Evolutionary conservation across 2,888 invertebrate species (phyloP).

Genomic region (Eledona agricola): DNA sequence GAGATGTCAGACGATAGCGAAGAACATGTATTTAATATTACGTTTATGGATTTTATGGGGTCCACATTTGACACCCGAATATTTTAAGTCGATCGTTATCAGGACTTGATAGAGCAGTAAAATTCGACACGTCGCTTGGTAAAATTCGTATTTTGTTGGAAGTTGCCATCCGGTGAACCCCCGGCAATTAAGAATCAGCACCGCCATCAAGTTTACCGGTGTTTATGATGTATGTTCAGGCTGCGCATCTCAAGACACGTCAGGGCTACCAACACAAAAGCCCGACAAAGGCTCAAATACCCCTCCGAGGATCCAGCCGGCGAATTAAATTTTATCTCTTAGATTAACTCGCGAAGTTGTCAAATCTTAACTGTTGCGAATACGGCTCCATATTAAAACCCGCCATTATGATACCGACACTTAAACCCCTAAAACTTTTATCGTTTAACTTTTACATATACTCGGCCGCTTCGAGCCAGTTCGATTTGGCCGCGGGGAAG

Average conservation of each 20-base stretch:
- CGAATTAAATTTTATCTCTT: constrained; percentile 54
- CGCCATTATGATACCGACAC: constrained; percentile 41
- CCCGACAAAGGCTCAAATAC: constrained; percentile 43
- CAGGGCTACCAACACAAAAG: constrained; percentile 37
- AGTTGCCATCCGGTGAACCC: too few relatives aligned
- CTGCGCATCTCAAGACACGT: constrained; percentile 31
- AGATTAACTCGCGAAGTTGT: constrained; percentile 53
- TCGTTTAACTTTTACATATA: constrained; percentile 36
- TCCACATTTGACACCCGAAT: too few relatives aligned
- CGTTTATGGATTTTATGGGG: constrained; percentile 21
- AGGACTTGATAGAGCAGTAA: too few relatives aligned
- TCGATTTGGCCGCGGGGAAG: too few relatives aligned
- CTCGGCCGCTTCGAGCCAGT: too few relatives aligned
- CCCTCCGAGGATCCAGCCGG: constrained; percentile 47
- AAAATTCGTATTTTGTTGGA: too few relatives aligned
- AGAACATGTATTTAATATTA: constrained; percentile 45
- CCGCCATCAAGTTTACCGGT: constrained; percentile 36
- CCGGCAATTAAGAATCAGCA: too few relatives aligned
- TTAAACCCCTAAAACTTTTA: constrained; percentile 37
- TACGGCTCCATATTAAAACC: constrained; percentile 41
- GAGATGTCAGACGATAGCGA: constrained; percentile 41
- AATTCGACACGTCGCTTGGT: too few relatives aligned
- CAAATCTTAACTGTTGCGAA: constrained; percentile 50
- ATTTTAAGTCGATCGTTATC: too few relatives aligned
- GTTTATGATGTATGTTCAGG: constrained; percentile 35